These are phyloP conservation scores for Masnerella sp. DNA, from an alignment of 2,888 invertebrate genomes.

Conservation along the genomic window DNA sequence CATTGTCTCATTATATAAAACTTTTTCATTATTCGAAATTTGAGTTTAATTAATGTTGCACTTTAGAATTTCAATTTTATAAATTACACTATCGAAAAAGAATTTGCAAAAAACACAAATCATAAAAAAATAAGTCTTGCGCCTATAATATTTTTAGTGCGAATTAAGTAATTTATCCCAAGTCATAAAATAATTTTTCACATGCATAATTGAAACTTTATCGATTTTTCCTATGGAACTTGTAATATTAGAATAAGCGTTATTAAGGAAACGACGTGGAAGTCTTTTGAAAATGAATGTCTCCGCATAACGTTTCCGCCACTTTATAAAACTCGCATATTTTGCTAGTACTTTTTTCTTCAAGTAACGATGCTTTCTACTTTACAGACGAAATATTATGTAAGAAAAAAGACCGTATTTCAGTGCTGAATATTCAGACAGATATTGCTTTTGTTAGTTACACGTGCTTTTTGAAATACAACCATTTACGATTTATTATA, in stretches of 20 bases:
- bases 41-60: too few species aligned
- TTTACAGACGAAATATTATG: conserved; percentile 49
- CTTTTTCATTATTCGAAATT: too few species aligned
- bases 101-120: too few species aligned
- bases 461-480: conserved; percentile 19
- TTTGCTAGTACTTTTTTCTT: conserved; percentile 49
- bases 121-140: too few species aligned
- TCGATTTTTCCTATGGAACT: conserved; percentile 22
- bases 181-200: not conserved
- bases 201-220: conserved; percentile 11
- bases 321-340: conserved; percentile 56
- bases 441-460: conserved; percentile 16
- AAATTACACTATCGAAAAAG: too few species aligned
- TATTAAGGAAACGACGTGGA: conserved; percentile 45
- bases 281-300: conserved; percentile 49
- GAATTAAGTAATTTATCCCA: conserved; percentile 2
- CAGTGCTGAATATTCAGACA: conserved; percentile 27
- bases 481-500: too few species aligned
- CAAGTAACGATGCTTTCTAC: conserved; percentile 53
- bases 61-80: too few species aligned
- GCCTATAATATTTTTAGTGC: too few species aligned
- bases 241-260: conserved; percentile 42
- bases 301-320: conserved; percentile 48
- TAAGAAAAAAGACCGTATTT: conserved; percentile 21
- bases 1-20: too few species aligned